Evolutionary conservation across 2,888 invertebrate species (phyloP), one percentile per base, ranked within the genome.

Genomic region (Antheraea yamamai): DNA sequence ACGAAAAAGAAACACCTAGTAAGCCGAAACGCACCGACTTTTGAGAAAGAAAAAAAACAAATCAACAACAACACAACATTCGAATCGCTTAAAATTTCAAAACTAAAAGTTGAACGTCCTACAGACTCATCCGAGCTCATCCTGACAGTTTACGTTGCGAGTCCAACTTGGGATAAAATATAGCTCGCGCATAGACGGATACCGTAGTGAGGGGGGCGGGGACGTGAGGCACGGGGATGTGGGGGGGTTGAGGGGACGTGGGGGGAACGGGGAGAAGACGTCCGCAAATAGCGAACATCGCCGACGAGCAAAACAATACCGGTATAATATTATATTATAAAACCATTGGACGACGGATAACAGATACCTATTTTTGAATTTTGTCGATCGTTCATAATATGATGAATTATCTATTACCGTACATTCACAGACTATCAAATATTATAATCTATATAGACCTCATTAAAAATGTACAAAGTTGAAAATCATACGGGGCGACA

Each of bases 261-360:
- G 82, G 80, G 82, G 78, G 79, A 80, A 83, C 81, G 79, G 83
- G 82, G 85, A 82, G 87, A 84, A 87, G 88, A 87, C 88, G 89
- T 90, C 92, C 94, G 90, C 92, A 94, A 94, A 94, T 94, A 94
- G 94, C 93, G 88, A 87, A 88, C 91, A 91, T 91, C 92, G 88
- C 89, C 86, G 86, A 83, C 86, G 92, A 93, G 89, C 93, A 93
- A 94, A 94, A 94, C 94, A 94, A 94, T 94, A 87, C 92, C 88
- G 85, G 90, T 89, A 93, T 93, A 91, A 94, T 94, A 93, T 93
- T 92, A 92, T 89, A 87, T 87, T 88, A 85, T 85, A 87, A 87
- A 68, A 68, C 12, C 68, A 16, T 20, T 18, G 30, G 20, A 16
- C 68, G 7, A 35, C 18, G 35, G 4, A 6, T 39, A 20, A n/a